Evolutionary conservation across 2,888 invertebrate genomes (phyloP).

Genomic region (Seladonia tumulorum): DNA sequence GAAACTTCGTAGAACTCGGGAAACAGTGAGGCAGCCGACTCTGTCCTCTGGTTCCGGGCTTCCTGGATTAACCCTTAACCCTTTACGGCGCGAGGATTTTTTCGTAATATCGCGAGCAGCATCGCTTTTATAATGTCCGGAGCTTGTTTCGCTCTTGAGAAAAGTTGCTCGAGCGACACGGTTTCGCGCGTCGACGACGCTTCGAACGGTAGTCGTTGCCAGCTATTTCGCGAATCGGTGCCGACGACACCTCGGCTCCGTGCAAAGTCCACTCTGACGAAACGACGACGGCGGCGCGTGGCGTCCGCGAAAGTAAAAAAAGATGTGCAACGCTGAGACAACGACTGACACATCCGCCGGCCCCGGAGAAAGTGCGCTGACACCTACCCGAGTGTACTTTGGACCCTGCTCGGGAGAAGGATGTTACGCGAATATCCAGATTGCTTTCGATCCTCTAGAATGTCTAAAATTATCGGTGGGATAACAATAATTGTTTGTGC

Average conservation of each 20-base stretch:
- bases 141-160: background rate
- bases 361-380: background rate
- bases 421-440: background rate
- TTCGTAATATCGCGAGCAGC: background rate
- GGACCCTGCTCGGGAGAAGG: background rate
- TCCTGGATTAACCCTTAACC: background rate
- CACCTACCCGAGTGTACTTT: background rate
- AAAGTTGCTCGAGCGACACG: background rate
- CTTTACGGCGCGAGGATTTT: background rate
- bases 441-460: background rate
- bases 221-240: constrained; percentile 10
- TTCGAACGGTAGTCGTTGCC: background rate
- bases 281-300: background rate
- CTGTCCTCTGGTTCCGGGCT: background rate
- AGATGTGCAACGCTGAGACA: background rate
- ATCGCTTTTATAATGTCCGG: too few species aligned
- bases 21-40: background rate
- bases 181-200: constrained; percentile 23
- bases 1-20: background rate
- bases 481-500: too few species aligned
- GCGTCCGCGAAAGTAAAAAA: background rate
- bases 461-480: too few species aligned
- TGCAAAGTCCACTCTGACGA: constrained; percentile 31
- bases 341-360: background rate
- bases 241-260: constrained; percentile 16